Evolutionary conservation across 2,888 invertebrate genomes (phyloP), one percentile per base, ranked within the genome.

Genomic region (Cyclophora punctaria): DNA sequence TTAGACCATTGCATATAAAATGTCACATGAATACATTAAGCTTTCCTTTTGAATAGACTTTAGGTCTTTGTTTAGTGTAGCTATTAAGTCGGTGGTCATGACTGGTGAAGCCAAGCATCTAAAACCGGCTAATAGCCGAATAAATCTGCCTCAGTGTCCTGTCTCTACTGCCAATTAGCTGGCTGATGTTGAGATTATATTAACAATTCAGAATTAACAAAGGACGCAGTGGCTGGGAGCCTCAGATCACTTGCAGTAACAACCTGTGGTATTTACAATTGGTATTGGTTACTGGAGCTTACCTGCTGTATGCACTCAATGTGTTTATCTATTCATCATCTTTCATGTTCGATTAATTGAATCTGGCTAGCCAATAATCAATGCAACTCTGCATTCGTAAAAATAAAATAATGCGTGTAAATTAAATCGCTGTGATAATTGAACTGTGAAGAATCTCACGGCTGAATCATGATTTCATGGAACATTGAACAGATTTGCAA

Each of bases 141-240:
- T 82, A 80, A 81, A 80, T 80, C 71, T 66, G 66, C 58, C 58
- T 52, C 57, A 47, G 64, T 70, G 69, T 73, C 66, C 64, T 63
- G 61, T 60, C 67, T 37, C 66, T 66, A 69, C 69, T 74, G 79
- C 80, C 83, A 85, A 85, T 84, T 84, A 85, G 75, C 65, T 62
- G 58, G 59, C 59, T 62, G 73, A 77, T 76, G 67, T 64, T 54
- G 63, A 72, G 73, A 79, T 79, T 62, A 71, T 69, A 85, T 83
- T 83, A 79, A 78, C 81, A 76, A 80, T 80, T 80, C 74, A 80
- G 79, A 85, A 84, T 64, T 57, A 63, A 59, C 53, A 55, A 37
- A 37, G 37, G 5, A 37, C 5, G 5, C 37, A 37, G 5, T 37
- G 37, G 5, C 37, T 5, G 37, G 20, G 20, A 20, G 20, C 1